Conservation (phyloP, 2,113 vertebrate species). For the Gila orcuttii region DNA sequence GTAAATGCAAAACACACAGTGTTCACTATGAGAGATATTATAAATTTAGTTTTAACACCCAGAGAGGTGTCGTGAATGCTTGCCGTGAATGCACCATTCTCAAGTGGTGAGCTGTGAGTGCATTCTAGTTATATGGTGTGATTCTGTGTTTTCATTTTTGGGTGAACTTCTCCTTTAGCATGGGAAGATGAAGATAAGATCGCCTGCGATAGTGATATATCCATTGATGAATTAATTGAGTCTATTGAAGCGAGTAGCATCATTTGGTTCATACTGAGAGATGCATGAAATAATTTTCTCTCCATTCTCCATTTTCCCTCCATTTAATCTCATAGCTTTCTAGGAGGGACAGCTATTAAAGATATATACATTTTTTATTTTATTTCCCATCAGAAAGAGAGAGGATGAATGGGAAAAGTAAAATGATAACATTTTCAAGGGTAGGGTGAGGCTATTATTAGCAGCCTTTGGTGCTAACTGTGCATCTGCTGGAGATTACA, state of each 20-base stretch:
- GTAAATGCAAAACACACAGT: conserved; percentile 24
- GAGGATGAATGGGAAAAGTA: not conserved
- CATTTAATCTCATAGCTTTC: not conserved
- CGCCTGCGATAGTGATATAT: too few relatives aligned
- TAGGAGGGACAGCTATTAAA: not conserved
- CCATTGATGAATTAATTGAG: too few relatives aligned
- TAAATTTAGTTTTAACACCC: conserved; percentile 48
- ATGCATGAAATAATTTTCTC: not conserved
- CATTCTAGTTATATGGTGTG: not conserved
- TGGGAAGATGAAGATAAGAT: too few relatives aligned
- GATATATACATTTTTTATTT: too few relatives aligned
- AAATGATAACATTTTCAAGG: conserved; percentile 30
- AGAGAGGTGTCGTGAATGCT: conserved; percentile 39
- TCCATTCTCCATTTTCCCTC: not conserved
- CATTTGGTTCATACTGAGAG: not conserved
- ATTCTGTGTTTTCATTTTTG: not conserved
- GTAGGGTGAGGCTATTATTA: conserved; percentile 58
- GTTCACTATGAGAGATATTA: conserved; percentile 33
- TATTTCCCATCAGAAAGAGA: not conserved
- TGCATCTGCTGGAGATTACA: conserved; percentile 50
- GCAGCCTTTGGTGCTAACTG: conserved; percentile 52
- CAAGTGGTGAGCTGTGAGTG: not conserved
- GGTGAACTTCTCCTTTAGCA: too few relatives aligned
- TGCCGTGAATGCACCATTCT: not conserved
- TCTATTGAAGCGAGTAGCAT: not conserved